These are phyloP conservation scores for Gambusia holbrooki DNA, from an alignment of 2,113 vertebrate genomes.

Conservation along the genomic window DNA sequence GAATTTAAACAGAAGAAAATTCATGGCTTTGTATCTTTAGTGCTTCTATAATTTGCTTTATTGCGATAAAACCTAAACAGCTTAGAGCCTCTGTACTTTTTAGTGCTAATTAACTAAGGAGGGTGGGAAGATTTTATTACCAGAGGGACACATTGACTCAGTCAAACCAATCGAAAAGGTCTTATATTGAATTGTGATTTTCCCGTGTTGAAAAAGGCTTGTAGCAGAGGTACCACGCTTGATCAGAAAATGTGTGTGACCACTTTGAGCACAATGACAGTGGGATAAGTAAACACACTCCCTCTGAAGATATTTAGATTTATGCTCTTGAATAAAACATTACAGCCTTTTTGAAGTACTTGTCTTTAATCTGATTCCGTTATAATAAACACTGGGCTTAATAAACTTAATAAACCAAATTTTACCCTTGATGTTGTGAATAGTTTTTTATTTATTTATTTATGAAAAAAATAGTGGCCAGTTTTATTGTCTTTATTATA, in stretches of 20 bases:
- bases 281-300: not conserved
- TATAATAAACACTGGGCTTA: not conserved
- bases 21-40: not conserved
- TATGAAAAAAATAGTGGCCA: no score
- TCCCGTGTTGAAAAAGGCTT: not conserved
- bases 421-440: not conserved
- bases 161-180: not conserved
- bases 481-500: no score
- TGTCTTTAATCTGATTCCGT: not conserved
- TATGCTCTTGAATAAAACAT: not conserved
- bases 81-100: not conserved
- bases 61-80: not conserved
- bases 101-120: not conserved
- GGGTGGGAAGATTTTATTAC: not conserved
- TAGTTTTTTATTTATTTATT: no score
- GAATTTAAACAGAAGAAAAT: not conserved
- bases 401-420: not conserved
- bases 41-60: not conserved
- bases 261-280: not conserved
- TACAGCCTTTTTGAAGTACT: not conserved
- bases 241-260: not conserved
- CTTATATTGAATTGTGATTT: not conserved
- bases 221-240: not conserved
- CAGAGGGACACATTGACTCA: not conserved
- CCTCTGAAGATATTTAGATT: not conserved